Base-by-base conservation (phyloP, 2,888 invertebrate genomes). In the Enchytraeus crypticus region DNA sequence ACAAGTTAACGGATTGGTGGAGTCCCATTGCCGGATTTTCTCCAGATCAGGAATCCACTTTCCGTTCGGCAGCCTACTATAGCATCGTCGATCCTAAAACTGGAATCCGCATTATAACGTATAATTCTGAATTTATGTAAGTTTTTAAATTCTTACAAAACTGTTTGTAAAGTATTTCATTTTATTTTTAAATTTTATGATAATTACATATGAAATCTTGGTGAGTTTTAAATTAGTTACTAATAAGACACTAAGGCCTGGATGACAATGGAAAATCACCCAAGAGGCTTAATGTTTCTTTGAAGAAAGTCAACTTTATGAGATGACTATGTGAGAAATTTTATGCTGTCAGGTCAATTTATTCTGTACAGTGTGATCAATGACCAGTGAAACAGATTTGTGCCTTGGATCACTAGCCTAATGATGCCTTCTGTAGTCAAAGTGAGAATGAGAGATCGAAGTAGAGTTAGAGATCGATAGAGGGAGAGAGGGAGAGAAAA, bases 1-100 rank as follows among this genome's bases (percentile, higher is more conserved):
- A 57, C 21, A 38, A 46, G 30, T 21, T 57, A 29, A 33, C 57
- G 8, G 57, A 57, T 3, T 57, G 57, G 57, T 57, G 57, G 57
- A 30, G 29, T 14, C 57, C 57, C 23, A 26, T 57, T 30, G 57
- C 57, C 21, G 23, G 46, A 29, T 57, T 57, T 30, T n/a, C 14
- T 1, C 29, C 26, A 3, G 30, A 46, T 43, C 57, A 57, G 57
- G 32, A 27, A 27, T 0, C 1, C 8, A 57, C 57, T 27, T 45
- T 57, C 29, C 43, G 46, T 11, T 26, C 43, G 1, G 57, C 57
- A 18, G 57, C 45, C 23, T 57, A 57, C 57, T 57, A 46, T 5
- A 46, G 46, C 57, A 57, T 57, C 8, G 18, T 29, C 45, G 46
- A 45, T 21, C 46, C 49, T 23, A 47, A 26, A 43, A 21, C 3